Percentiles rank a stretch among this genome's conserved stretches.
Conservation (phyloP, 1,140 invertebrate genomes). For the Holotrichia oblita region DNA sequence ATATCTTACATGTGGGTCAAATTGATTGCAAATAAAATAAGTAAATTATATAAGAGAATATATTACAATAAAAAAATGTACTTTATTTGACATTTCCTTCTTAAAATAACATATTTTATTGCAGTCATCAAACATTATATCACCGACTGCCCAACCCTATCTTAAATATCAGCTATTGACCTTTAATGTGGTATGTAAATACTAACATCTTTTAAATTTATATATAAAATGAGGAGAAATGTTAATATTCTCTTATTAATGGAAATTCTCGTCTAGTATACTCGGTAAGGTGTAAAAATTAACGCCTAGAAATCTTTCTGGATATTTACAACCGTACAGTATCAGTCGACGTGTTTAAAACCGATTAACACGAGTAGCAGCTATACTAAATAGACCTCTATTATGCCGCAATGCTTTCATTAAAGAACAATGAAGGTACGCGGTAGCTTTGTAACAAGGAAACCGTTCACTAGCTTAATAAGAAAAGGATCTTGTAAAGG, state of each 20-base stretch:
- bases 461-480: background rate
- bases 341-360: background rate
- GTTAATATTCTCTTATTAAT: background rate
- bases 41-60: too few species aligned
- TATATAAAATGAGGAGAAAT: background rate
- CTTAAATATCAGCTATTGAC: background rate
- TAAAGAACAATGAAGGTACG: constrained; percentile 13
- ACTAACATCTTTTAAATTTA: too few species aligned
- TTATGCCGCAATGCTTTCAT: constrained; percentile 17
- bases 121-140: too few species aligned
- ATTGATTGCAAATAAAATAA: background rate
- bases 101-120: too few species aligned
- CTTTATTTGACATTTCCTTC: too few species aligned
- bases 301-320: background rate
- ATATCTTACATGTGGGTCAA: too few species aligned
- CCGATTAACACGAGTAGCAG: constrained; percentile 27
- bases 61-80: too few species aligned
- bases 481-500: background rate
- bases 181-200: background rate
- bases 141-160: background rate
- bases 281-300: background rate
- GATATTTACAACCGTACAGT: background rate
- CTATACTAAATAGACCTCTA: background rate
- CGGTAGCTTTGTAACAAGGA: constrained; percentile 23
- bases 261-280: background rate